phyloP scores from a whole-genome alignment of 2,797 vertebrate species.

The Crenuchus spilurus region DNA sequence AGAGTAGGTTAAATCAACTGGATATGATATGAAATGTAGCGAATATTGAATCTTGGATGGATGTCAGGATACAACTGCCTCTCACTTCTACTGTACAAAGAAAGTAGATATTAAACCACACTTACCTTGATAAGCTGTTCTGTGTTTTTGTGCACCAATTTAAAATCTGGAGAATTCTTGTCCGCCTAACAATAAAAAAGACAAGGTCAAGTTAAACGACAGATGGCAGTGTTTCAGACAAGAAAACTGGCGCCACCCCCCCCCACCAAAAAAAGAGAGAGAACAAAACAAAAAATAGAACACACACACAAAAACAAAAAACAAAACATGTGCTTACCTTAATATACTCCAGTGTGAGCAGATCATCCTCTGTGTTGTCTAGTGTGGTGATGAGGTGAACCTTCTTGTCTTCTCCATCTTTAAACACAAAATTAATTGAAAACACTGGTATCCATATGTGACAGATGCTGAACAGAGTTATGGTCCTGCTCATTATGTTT shows the following conservation, averaged over 20 bases:
- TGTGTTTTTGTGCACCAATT: constrained; percentile 83
- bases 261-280: too few relatives aligned
- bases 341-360: constrained; percentile 88
- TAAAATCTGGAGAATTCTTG: constrained; percentile 86
- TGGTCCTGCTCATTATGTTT: too few relatives aligned
- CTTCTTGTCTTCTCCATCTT: constrained; percentile 88
- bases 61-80: neutral
- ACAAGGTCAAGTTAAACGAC: too few relatives aligned
- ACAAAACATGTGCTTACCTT: constrained; percentile 75
- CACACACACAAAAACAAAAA: neutral
- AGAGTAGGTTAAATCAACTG: too few relatives aligned
- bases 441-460: neutral
- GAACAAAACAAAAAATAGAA: neutral
- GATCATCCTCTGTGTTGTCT: constrained; percentile 91
- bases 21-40: too few relatives aligned
- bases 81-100: neutral
- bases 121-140: constrained; percentile 92
- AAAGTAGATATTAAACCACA: neutral
- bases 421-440: too few relatives aligned
- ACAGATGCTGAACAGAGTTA: neutral
- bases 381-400: constrained; percentile 93
- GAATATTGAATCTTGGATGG: too few relatives aligned
- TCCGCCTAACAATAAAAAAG: too few relatives aligned
- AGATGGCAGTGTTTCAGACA: too few relatives aligned
- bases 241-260: too few relatives aligned